phyloP scores from a whole-genome alignment of 2,113 vertebrate genomes.

The Muntiacus muntjak region DNA sequence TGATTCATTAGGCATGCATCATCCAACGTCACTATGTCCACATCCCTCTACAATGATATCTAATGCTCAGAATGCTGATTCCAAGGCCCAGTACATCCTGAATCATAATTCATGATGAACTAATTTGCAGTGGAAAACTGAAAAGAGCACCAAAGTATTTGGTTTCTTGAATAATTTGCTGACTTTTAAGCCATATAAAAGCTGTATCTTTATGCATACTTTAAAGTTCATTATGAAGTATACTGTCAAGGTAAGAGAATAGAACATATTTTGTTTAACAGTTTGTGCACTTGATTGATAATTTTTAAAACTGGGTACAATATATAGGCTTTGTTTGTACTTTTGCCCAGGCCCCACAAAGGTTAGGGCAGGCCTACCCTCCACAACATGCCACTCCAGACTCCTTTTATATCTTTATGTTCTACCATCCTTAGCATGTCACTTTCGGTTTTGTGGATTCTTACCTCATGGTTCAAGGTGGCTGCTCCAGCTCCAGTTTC shows the following conservation, averaged over 20 bases:
- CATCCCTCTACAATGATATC: background rate
- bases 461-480: background rate
- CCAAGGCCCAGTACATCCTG: background rate
- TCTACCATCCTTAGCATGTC: background rate
- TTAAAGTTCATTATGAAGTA: background rate
- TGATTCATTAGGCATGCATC: background rate
- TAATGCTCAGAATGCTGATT: background rate
- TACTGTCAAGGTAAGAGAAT: background rate
- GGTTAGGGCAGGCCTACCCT: background rate
- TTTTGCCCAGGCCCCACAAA: background rate
- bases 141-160: background rate
- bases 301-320: background rate
- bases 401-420: background rate
- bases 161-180: background rate
- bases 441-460: background rate
- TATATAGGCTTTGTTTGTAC: rapidly evolving
- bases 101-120: background rate
- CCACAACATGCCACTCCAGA: rapidly evolving
- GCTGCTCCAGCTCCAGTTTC: background rate
- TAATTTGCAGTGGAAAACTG: background rate
- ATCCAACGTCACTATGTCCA: rapidly evolving
- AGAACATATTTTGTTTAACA: background rate
- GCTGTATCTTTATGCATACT: background rate
- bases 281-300: background rate
- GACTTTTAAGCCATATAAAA: background rate